These are phyloP conservation scores for Nibea albiflora DNA, from an alignment of 2,113 vertebrate genomes.

Conservation along the genomic window DNA sequence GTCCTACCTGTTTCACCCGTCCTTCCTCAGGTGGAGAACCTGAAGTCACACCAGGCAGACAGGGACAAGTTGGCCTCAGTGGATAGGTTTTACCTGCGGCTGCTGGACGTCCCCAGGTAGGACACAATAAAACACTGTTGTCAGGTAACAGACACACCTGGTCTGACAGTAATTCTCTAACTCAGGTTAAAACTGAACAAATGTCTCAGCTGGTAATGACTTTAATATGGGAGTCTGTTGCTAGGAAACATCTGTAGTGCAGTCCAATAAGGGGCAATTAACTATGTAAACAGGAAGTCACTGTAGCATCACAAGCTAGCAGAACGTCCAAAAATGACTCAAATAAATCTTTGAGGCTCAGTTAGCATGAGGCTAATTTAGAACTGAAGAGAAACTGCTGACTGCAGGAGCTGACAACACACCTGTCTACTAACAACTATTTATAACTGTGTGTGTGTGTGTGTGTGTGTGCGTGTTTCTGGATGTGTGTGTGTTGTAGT, in stretches of 20 bases:
- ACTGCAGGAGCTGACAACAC: neutral
- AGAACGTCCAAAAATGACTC: too few relatives aligned
- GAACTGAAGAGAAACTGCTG: too few relatives aligned
- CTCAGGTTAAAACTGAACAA: neutral
- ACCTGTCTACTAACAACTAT: neutral
- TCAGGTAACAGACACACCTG: conserved; percentile 1
- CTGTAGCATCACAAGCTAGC: too few relatives aligned
- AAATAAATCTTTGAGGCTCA: too few relatives aligned
- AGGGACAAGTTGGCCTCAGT: conserved; percentile 85
- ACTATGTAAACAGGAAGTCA: too few relatives aligned
- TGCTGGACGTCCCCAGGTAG: conserved; percentile 90
- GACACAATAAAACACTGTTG: neutral
- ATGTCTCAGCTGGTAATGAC: neutral
- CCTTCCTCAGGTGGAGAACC: conserved; percentile 87
- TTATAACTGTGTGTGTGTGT: neutral
- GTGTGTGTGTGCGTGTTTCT: conserved; percentile 5
- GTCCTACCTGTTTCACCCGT: neutral
- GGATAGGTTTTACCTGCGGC: conserved; percentile 90
- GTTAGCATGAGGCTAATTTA: neutral
- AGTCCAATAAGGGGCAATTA: too few relatives aligned
- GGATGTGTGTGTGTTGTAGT: conserved; percentile 75
- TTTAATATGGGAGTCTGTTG: neutral
- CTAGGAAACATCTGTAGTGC: too few relatives aligned
- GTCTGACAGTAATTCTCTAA: neutral
- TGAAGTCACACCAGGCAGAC: conserved; percentile 88